Conservation (phyloP, 1,140 invertebrate genomes). For the Nixonia krombeini region DNA sequence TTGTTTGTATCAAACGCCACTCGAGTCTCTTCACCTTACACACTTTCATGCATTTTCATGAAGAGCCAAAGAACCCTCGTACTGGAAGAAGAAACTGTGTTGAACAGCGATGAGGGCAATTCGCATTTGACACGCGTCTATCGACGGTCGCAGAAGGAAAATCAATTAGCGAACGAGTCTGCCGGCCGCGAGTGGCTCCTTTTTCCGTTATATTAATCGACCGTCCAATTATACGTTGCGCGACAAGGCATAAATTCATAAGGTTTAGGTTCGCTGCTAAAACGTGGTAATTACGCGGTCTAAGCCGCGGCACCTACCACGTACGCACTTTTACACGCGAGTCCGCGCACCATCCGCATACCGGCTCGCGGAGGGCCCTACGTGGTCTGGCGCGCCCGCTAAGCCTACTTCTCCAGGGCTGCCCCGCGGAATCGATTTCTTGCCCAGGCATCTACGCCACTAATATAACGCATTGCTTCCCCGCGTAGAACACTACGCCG, state of each 20-base stretch:
- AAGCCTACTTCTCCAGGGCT: constrained; percentile 32
- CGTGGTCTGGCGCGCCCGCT: neutral
- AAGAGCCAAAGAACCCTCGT: too few species aligned
- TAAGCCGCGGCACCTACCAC: constrained; percentile 34
- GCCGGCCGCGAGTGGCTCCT: too few species aligned
- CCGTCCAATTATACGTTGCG: constrained; percentile 63
- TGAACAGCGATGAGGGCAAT: too few species aligned
- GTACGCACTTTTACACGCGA: constrained; percentile 25
- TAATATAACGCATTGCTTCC: constrained; percentile 36
- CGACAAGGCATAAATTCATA: constrained; percentile 62
- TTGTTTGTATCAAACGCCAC: too few species aligned
- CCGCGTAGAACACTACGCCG: constrained; percentile 25
- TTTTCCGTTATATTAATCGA: constrained; percentile 65
- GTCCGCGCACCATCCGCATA: too few species aligned
- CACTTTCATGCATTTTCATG: too few species aligned
- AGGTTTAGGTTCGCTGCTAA: constrained; percentile 53
- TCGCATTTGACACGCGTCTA: too few species aligned
- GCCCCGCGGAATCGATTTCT: constrained; percentile 41
- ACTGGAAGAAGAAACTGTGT: too few species aligned
- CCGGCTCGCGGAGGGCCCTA: constrained; percentile 22
- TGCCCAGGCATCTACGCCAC: constrained; percentile 27
- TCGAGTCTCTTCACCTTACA: too few species aligned
- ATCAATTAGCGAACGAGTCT: constrained; percentile 52
- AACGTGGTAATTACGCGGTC: constrained; percentile 55
- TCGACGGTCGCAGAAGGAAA: constrained; percentile 47